A percentile compares a stretch with the other conserved stretches of the same genome.
These are phyloP conservation scores for Gymnoscelis rufifasciata DNA, from an alignment of 2,888 invertebrate species.

Conservation along the genomic window DNA sequence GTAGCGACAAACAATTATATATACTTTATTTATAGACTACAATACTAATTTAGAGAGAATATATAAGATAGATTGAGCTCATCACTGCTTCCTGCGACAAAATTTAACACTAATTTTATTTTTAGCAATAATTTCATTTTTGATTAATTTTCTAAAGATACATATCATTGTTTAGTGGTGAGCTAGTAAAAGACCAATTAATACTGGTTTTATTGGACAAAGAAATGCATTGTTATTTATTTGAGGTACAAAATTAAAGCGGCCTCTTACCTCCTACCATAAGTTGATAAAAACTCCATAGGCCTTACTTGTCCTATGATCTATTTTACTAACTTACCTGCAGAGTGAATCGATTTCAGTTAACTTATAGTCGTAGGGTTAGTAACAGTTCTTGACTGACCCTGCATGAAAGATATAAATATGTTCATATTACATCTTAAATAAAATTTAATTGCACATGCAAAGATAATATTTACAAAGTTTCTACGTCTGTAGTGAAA, in stretches of 20 bases:
- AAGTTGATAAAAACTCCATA: constrained; percentile 35
- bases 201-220: constrained; percentile 51
- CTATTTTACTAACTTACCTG: constrained; percentile 28
- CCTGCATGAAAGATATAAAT: constrained; percentile 36
- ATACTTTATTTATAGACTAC: constrained; percentile 23
- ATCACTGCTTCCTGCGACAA: constrained; percentile 26
- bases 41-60: constrained; percentile 21
- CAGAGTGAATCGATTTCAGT: constrained; percentile 1
- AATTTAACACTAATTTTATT: constrained; percentile 28
- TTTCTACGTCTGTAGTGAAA: constrained; percentile 42
- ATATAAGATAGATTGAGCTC: constrained; percentile 22
- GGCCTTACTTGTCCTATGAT: constrained; percentile 40
- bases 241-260: constrained; percentile 48
- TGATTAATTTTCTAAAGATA: constrained; percentile 4
- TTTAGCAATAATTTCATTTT: constrained; percentile 26
- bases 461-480: constrained; percentile 56
- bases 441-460: constrained; percentile 54
- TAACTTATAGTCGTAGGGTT: not conserved
- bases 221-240: constrained; percentile 33
- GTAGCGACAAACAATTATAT: constrained; percentile 28
- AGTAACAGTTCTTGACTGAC: not conserved
- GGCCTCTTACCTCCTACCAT: constrained; percentile 27
- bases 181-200: constrained; percentile 33
- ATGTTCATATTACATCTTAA: constrained; percentile 26
- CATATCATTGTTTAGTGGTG: constrained; percentile 18